A percentile compares a stretch with the other conserved stretches of the same genome.
Conservation (phyloP, 35 echinoderm and acorn worm species). For the Lytechinus pictus region DNA sequence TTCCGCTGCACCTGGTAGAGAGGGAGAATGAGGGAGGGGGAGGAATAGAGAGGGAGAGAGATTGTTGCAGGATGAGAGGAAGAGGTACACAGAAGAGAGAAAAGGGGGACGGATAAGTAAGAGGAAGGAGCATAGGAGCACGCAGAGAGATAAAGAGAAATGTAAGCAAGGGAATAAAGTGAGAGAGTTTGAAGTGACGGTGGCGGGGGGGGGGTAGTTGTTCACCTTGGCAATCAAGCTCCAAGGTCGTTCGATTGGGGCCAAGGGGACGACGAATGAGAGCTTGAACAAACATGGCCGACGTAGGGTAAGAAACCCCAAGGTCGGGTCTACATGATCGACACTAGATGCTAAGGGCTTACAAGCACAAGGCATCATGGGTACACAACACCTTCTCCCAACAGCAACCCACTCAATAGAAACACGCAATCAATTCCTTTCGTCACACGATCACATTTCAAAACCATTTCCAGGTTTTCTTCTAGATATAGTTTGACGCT, state of each 20-base stretch:
- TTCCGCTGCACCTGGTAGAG: not conserved
- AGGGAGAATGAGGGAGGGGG: not conserved
- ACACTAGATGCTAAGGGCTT: conserved; percentile 35
- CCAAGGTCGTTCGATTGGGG: conserved; percentile 55
- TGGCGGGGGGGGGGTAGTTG: conserved; percentile 3
- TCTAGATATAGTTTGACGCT: not conserved
- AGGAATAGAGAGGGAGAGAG: not conserved
- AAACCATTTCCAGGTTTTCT: conserved; percentile 48
- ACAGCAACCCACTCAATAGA: conserved; percentile 51
- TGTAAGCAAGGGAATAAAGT: conserved; percentile 5
- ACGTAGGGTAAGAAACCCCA: conserved; percentile 43
- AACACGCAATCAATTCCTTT: conserved; percentile 57
- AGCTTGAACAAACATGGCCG: conserved; percentile 41
- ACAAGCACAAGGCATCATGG: conserved; percentile 33
- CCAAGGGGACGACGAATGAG: conserved; percentile 38
- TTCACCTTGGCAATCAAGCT: conserved; percentile 54
- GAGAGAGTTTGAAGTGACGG: not conserved
- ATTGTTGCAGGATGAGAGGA: not conserved
- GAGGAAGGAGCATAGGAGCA: not conserved
- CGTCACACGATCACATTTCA: conserved; percentile 33
- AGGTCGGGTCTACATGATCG: conserved; percentile 50
- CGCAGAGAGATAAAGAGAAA: not conserved
- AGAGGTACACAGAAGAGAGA: not conserved
- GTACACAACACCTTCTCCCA: conserved; percentile 46
- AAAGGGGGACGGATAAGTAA: not conserved